phyloP scores from a whole-genome alignment of 2,113 vertebrate species.

The Neodon shergylaensis region DNA sequence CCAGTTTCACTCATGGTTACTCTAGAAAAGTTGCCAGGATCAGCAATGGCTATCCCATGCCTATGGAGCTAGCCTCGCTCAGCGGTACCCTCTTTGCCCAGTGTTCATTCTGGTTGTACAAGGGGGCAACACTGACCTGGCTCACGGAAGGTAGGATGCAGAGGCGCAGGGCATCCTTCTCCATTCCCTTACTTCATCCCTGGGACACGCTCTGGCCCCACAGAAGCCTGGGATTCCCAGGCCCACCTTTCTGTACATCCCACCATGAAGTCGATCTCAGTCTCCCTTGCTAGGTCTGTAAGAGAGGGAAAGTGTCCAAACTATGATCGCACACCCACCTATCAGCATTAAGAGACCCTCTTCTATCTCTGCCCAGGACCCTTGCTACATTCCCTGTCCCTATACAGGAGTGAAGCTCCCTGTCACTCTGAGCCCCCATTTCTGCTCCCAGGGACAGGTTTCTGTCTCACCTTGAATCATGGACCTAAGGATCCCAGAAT shows the following conservation, averaged over 20 bases:
- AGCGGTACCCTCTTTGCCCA: neutral
- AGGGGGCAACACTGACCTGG: neutral
- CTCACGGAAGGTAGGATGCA: accelerated
- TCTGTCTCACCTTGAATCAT: too few species aligned
- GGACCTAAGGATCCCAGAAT: neutral
- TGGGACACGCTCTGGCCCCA: neutral
- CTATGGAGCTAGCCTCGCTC: neutral
- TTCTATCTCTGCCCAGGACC: neutral
- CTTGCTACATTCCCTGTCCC: neutral
- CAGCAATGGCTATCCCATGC: neutral
- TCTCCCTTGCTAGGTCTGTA: too few species aligned
- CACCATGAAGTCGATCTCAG: neutral
- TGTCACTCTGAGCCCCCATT: neutral
- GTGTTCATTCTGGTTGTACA: accelerated
- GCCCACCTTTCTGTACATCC: neutral
- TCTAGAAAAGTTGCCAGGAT: neutral
- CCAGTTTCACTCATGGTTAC: neutral
- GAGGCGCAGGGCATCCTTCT: neutral
- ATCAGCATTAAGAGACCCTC: neutral
- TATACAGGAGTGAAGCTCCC: neutral
- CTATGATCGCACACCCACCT: neutral
- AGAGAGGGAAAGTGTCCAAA: too few species aligned
- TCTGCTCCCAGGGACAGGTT: neutral
- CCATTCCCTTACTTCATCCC: accelerated
- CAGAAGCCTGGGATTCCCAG: neutral